A percentile compares a stretch with the other conserved stretches of the same genome.
Evolutionary conservation across 2,888 invertebrate species (phyloP).

Genomic region (Drosophila testacea): DNA sequence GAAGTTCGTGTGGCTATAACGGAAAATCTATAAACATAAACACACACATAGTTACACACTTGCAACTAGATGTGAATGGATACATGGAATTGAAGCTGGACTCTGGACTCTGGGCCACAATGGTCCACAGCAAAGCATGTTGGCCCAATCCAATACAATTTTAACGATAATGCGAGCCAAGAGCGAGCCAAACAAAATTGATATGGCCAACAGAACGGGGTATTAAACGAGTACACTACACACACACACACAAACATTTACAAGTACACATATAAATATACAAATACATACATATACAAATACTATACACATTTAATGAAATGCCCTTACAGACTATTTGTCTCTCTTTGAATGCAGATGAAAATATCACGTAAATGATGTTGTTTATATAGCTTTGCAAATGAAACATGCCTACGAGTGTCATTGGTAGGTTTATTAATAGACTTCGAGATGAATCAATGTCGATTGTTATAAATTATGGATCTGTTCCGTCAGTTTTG

Average conservation of each 20-base stretch:
- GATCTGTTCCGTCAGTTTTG: too few species aligned
- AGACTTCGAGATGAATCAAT: not conserved
- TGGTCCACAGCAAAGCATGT: constrained; percentile 52
- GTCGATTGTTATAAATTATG: not conserved
- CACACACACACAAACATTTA: not conserved
- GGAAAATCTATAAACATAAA: constrained; percentile 71
- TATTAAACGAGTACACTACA: constrained; percentile 29
- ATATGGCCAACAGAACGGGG: constrained; percentile 67
- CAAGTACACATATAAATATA: not conserved
- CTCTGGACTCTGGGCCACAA: constrained; percentile 48
- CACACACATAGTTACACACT: constrained; percentile 20
- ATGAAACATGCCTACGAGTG: not conserved
- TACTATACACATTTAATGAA: constrained; percentile 15
- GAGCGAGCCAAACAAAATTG: constrained; percentile 68
- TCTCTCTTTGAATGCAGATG: constrained; percentile 26
- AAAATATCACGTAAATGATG: constrained; percentile 36
- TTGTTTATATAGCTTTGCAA: constrained; percentile 7
- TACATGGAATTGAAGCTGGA: constrained; percentile 51
- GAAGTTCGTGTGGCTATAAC: constrained; percentile 79
- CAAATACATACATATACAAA: not conserved
- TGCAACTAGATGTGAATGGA: constrained; percentile 30
- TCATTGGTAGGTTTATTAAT: not conserved
- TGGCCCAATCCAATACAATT: constrained; percentile 79
- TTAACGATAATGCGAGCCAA: constrained; percentile 72
- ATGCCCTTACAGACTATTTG: constrained; percentile 27